Percentiles rank a stretch among this genome's conserved stretches.
phyloP scores from a whole-genome alignment of 2,888 invertebrate species.

The Chirona hameri region DNA sequence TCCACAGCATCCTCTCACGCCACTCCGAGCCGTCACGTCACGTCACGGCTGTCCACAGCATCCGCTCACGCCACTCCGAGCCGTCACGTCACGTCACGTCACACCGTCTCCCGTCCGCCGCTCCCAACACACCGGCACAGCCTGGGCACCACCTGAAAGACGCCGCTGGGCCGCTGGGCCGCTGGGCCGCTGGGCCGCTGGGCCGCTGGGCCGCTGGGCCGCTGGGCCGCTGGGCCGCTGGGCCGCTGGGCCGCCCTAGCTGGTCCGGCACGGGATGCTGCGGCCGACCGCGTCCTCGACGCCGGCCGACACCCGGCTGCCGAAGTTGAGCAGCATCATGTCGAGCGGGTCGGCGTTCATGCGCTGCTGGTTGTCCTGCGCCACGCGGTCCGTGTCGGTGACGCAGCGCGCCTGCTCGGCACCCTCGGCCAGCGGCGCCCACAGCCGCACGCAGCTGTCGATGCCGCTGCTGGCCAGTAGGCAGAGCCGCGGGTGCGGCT shows the following conservation, averaged over 20 bases:
- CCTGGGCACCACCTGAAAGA: background rate
- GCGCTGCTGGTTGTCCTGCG: constrained; percentile 81
- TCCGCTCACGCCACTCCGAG: no score
- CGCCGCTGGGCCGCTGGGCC: background rate
- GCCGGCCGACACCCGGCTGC: constrained; percentile 38
- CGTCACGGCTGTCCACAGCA: no score
- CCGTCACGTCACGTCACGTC: no score
- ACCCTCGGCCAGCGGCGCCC: constrained; percentile 78
- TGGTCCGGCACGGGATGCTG: background rate
- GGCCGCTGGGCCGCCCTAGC: background rate
- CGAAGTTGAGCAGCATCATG: constrained; percentile 65
- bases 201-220: no score
- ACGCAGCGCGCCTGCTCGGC: constrained; percentile 40
- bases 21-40: no score
- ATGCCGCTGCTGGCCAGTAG: constrained; percentile 94
- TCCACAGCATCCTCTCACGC: no score
- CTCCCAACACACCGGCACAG: background rate
- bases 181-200: no score
- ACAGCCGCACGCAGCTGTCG: constrained; percentile 85
- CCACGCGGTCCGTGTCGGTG: constrained; percentile 57
- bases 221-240: no score
- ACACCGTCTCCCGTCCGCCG: no score
- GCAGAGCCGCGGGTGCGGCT: constrained; percentile 83
- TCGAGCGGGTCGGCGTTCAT: constrained; percentile 94
- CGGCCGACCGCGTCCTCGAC: background rate